Base-by-base conservation (phyloP, 2,888 invertebrate genomes). In the Lepidochitona cinerea region DNA sequence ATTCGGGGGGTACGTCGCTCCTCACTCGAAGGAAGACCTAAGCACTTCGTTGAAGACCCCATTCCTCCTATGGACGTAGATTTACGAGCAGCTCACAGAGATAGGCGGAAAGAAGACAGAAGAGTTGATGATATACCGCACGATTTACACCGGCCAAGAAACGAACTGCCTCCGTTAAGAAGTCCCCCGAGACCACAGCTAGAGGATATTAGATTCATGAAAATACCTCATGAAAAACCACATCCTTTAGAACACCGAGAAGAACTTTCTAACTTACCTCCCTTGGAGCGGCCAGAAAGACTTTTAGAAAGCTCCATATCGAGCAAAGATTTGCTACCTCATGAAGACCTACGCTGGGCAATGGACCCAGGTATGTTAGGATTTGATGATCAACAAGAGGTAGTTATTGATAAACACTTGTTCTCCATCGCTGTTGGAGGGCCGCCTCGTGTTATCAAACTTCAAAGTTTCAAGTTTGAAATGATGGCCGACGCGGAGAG, bases 401-500 rank as follows among this genome's bases (percentile, higher is more conserved):
- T 89, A 67, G 85, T 88, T 67, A 83, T 88, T 72, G 87, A 88
- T 77, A 83, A 83, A 26, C 84, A 80, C 72, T 84, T 85, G 32
- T 88, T 79, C 80, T 85, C 85, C 72, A 78, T 89, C 1, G 81
- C 81, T 41, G 73, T 85, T 66, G 87, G 87, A 26, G 81, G 79
- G 41, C 70, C 72, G n/a, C 76, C 79, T 1, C 78, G 83, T 18
- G 73, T 68, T 37, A 78, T 86, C 18, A 64, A 64, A 14, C 75
- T 81, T 36, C 74, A 69, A 9, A 79, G 80, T 18, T 74, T 76
- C 14, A 69, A 66, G 26, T 77, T 81, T 68, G 77, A 80, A 70
- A 79, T 87, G 2, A 79, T 77, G 73, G 83, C 85, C 33, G 88
- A 88, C 76, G 79, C 83, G 1, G 71, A 79, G 5, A 81, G 81